Evolutionary conservation across 2,888 invertebrate species (phyloP).

Genomic region (Aricia artaxerxes): DNA sequence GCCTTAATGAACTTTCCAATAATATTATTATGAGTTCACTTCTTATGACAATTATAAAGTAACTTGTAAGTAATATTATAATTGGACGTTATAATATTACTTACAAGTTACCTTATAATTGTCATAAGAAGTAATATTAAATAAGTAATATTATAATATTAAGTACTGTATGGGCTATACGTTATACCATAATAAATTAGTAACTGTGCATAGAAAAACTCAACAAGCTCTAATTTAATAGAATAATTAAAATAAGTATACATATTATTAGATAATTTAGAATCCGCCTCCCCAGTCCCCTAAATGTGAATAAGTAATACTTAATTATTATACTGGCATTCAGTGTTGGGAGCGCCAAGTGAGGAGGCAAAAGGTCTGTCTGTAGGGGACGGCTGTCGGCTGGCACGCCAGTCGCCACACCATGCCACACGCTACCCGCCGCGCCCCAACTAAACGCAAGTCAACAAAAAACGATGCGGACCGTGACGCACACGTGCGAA

Average conservation of each 20-base stretch:
- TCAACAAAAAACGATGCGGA: constrained; percentile 38
- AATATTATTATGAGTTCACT: no score
- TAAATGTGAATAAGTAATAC: constrained; percentile 31
- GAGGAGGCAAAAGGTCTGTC: constrained; percentile 38
- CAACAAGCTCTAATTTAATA: background rate
- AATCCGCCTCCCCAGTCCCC: constrained; percentile 40
- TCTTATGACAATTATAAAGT: no score
- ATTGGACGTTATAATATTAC: no score
- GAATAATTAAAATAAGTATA: no score
- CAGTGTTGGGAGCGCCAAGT: constrained; percentile 48
- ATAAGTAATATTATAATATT: no score
- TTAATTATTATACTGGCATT: constrained; percentile 38
- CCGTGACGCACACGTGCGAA: constrained; percentile 38
- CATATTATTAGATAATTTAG: background rate
- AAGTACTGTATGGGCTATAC: no score
- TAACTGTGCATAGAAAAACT: background rate
- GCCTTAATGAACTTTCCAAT: no score
- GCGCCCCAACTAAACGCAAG: constrained; percentile 36
- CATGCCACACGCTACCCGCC: background rate
- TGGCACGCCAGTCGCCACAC: constrained; percentile 37
- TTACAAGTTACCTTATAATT: no score
- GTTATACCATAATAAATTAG: no score
- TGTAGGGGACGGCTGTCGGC: constrained; percentile 32
- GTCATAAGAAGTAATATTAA: no score
- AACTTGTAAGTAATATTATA: no score